A percentile compares a stretch with the other conserved stretches of the same genome.
These are phyloP conservation scores for Luscinia luscinia DNA, from an alignment of 2,797 vertebrate genomes.

Conservation along the genomic window DNA sequence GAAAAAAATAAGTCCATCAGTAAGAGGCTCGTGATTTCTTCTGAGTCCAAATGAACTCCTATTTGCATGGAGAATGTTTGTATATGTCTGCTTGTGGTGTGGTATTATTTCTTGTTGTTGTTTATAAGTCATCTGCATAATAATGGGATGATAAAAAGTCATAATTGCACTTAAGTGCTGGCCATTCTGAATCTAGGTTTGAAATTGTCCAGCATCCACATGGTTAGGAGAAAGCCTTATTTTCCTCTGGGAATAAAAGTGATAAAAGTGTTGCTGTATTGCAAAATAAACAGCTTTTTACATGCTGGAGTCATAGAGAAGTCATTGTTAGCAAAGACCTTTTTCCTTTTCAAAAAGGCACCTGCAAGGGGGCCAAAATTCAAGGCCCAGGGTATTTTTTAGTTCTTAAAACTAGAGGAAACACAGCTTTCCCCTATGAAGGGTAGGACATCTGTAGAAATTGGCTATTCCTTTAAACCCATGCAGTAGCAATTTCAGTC, in stretches of 20 bases:
- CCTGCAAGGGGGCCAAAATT: not conserved
- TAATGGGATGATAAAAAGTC: not conserved
- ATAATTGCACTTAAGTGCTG: slow-evolving; percentile 2
- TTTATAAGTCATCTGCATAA: not conserved
- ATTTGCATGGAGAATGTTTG: not conserved
- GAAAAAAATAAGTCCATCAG: not conserved
- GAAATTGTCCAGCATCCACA: slow-evolving; percentile 7
- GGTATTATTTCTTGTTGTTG: not conserved
- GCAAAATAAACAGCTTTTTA: slow-evolving; percentile 17
- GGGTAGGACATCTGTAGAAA: not conserved
- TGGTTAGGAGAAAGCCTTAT: slow-evolving; percentile 7
- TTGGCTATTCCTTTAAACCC: not conserved
- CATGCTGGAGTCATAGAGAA: not conserved
- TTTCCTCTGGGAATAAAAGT: slow-evolving; percentile 8
- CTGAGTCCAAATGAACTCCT: not conserved
- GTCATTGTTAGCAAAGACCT: not conserved
- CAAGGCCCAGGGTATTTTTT: not conserved
- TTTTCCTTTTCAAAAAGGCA: not conserved
- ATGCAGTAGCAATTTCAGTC: not conserved
- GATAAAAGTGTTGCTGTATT: slow-evolving; percentile 16
- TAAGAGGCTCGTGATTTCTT: not conserved
- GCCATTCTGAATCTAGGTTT: slow-evolving; percentile 12
- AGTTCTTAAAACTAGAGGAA: not conserved
- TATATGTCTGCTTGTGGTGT: not conserved
- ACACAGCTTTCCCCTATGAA: not conserved